Conservation (phyloP, 2,888 invertebrate genomes). For the Drosophila paramelanica region DNA sequence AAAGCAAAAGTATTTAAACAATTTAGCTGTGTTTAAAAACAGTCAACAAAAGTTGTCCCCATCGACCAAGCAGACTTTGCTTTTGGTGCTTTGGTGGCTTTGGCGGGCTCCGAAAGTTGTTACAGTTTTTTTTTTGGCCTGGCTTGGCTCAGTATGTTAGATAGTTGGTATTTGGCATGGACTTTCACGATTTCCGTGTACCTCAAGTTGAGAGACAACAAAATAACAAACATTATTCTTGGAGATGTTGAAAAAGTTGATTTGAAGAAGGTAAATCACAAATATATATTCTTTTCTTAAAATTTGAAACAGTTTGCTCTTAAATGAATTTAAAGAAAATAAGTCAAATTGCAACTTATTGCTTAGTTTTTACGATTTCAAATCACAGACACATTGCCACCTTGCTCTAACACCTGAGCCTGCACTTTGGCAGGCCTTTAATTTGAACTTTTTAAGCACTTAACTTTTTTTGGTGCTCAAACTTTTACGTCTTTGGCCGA, state of each 20-base stretch:
- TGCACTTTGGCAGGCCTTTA: conserved; percentile 19
- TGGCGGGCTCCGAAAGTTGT: conserved; percentile 50
- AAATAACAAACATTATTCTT: not conserved
- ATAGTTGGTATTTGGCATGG: conserved; percentile 37
- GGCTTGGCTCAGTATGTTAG: conserved; percentile 29
- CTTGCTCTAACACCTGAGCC: conserved; percentile 26
- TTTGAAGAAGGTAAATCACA: not conserved
- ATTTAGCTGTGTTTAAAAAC: conserved; percentile 44
- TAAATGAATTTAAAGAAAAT: no score
- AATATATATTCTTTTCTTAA: not conserved
- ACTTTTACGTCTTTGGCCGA: conserved; percentile 14
- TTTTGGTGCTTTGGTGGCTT: conserved; percentile 38
- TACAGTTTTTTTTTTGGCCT: conserved; percentile 39
- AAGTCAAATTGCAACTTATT: not conserved
- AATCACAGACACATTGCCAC: not conserved
- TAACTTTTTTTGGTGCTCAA: not conserved
- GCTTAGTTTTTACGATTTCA: conserved; percentile 2
- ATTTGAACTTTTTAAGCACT: conserved; percentile 1
- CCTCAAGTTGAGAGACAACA: conserved; percentile 1
- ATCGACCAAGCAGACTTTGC: conserved; percentile 18
- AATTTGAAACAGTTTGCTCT: no score
- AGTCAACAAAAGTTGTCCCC: conserved; percentile 31
- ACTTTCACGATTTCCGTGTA: conserved; percentile 68
- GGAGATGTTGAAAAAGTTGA: not conserved
- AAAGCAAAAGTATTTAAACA: conserved; percentile 67